A percentile compares a stretch with the other conserved stretches of the same genome.
These are phyloP conservation scores for Anisognathus igniventris DNA, from an alignment of 2,797 vertebrate genomes.

Conservation along the genomic window DNA sequence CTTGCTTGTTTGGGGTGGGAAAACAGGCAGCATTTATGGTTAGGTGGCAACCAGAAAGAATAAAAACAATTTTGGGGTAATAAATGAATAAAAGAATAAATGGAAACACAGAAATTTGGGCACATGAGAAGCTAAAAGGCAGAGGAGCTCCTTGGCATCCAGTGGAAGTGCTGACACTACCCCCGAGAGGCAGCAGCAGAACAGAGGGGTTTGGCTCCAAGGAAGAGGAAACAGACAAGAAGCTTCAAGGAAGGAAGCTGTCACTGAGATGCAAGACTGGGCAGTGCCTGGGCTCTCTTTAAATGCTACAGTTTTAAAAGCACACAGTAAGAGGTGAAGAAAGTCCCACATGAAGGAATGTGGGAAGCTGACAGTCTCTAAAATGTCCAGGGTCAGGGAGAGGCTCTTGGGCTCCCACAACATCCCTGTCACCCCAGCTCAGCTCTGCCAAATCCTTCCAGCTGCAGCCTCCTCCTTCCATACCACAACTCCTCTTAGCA, in stretches of 20 bases:
- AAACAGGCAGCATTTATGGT: not conserved
- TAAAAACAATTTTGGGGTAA: not conserved
- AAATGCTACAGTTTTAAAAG: not conserved
- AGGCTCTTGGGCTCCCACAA: not conserved
- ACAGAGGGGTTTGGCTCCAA: not conserved
- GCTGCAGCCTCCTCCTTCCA: not conserved
- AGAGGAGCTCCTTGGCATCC: not conserved
- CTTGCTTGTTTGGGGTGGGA: not conserved
- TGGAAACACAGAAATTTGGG: not conserved
- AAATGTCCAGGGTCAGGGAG: not conserved
- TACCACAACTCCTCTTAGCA: not conserved
- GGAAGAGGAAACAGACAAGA: not conserved
- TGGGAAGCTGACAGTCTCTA: not conserved
- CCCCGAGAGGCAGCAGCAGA: not conserved
- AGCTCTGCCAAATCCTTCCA: not conserved
- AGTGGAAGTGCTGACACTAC: not conserved
- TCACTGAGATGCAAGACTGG: not conserved
- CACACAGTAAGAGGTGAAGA: not conserved
- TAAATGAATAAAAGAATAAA: not conserved
- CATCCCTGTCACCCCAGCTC: not conserved
- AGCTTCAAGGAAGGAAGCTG: not conserved
- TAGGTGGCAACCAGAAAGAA: not conserved
- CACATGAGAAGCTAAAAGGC: not conserved
- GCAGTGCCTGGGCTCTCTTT: not conserved
- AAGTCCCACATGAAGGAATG: accelerated